Conservation (phyloP, 2,797 vertebrate species). For the Babyrousa celebensis region DNA sequence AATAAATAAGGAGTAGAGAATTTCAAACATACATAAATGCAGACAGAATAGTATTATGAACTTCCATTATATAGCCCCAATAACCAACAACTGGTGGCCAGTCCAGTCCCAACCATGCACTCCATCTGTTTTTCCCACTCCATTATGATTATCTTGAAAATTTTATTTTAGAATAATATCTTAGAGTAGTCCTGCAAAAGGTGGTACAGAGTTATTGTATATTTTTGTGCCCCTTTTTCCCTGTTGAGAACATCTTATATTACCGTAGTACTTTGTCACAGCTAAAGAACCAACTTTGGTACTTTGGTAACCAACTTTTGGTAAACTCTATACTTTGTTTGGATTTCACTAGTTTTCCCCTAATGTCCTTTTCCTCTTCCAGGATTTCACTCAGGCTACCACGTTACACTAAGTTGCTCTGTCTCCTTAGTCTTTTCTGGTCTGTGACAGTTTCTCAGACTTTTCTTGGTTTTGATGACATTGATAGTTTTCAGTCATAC, state of each 20-base stretch:
- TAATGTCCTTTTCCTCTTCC: conserved; percentile 8
- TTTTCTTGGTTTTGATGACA: conserved; percentile 15
- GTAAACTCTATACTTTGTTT: conserved; percentile 3
- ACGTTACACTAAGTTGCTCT: background rate
- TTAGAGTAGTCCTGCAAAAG: background rate
- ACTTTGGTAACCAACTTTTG: too few relatives aligned
- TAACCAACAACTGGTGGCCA: background rate
- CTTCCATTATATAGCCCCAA: background rate
- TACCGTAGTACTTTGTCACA: background rate
- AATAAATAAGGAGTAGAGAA: background rate
- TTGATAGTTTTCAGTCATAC: background rate
- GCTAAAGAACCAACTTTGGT: background rate
- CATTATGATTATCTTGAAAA: background rate
- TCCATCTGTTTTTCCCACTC: background rate
- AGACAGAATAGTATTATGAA: background rate
- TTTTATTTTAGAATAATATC: background rate
- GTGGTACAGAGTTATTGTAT: background rate
- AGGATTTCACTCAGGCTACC: background rate
- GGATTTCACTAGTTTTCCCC: background rate
- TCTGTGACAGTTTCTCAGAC: background rate
- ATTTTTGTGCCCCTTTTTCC: background rate
- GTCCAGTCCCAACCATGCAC: background rate
- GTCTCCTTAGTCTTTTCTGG: background rate
- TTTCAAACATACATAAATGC: background rate
- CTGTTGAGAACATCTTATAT: background rate